phyloP scores from a whole-genome alignment of 2,888 invertebrate genomes.

The Agrotis puta region DNA sequence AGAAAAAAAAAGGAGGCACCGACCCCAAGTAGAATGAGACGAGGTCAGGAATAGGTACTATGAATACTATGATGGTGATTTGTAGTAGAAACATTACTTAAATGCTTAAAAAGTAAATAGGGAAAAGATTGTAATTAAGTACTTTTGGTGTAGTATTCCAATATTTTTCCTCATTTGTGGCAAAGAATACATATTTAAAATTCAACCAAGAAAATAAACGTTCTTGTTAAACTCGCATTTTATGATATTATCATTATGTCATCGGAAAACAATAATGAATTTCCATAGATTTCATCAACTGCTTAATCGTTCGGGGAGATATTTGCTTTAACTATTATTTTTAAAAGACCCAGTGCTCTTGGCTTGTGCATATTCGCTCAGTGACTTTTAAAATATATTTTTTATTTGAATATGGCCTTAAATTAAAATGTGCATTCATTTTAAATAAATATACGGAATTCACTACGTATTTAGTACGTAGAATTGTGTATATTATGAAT shows the following conservation, averaged over 20 bases:
- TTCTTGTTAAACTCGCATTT: neutral
- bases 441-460: conserved; percentile 2
- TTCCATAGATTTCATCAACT: neutral
- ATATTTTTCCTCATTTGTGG: neutral
- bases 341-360: neutral
- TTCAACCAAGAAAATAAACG: neutral
- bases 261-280: neutral
- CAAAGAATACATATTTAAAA: neutral
- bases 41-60: too few species aligned
- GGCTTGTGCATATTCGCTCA: too few species aligned
- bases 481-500: neutral
- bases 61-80: too few species aligned
- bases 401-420: conserved; percentile 1
- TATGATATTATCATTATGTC: neutral
- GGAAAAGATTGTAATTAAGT: neutral
- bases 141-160: neutral
- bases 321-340: too few species aligned
- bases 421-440: conserved; percentile 10
- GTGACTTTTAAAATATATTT: too few species aligned
- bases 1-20: fast-evolving
- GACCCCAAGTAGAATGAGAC: neutral
- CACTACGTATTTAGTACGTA: neutral
- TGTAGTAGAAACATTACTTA: too few species aligned
- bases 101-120: conserved; percentile 20
- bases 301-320: too few species aligned